These are phyloP conservation scores for Danionella cerebrum DNA, from an alignment of 2,113 vertebrate genomes.

Conservation along the genomic window DNA sequence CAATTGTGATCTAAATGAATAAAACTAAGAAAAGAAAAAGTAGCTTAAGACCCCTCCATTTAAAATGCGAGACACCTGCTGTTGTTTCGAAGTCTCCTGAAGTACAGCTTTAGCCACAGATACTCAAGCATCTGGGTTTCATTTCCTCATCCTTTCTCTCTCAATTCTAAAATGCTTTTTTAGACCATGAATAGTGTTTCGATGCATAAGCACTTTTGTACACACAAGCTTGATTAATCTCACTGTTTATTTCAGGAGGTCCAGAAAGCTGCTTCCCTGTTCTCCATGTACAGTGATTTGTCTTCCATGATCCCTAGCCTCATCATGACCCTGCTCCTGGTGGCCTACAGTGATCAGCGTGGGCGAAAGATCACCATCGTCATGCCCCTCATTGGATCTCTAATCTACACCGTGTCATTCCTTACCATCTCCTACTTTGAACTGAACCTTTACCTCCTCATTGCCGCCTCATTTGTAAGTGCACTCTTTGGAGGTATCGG, in stretches of 20 bases:
- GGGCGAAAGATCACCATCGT: slow-evolving; percentile 83
- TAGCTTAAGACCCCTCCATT: too few species aligned
- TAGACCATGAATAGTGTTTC: neutral
- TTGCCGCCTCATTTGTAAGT: slow-evolving; percentile 63
- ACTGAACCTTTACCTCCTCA: slow-evolving; percentile 73
- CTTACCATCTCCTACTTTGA: slow-evolving; percentile 70
- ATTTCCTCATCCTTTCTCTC: slow-evolving; percentile 4
- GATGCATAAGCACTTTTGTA: neutral
- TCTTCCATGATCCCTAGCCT: slow-evolving; percentile 75
- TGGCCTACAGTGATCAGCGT: slow-evolving; percentile 77
- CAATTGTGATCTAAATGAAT: too few species aligned
- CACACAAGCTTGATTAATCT: neutral
- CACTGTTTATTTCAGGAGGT: slow-evolving; percentile 69
- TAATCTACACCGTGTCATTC: slow-evolving; percentile 62
- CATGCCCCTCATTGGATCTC: slow-evolving; percentile 69
- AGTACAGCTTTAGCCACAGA: neutral
- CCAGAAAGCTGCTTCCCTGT: slow-evolving; percentile 78
- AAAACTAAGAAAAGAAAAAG: too few species aligned
- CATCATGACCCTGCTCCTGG: slow-evolving; percentile 77
- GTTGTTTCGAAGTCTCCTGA: neutral
- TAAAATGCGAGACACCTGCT: too few species aligned
- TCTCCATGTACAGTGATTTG: slow-evolving; percentile 75
- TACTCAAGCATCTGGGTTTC: neutral
- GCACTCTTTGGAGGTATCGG: slow-evolving; percentile 78
- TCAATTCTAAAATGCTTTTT: slow-evolving; percentile 19